Evolutionary conservation across 2,113 vertebrate species (phyloP), one percentile per base, ranked within the genome.

Genomic region (Albula glossodonta): DNA sequence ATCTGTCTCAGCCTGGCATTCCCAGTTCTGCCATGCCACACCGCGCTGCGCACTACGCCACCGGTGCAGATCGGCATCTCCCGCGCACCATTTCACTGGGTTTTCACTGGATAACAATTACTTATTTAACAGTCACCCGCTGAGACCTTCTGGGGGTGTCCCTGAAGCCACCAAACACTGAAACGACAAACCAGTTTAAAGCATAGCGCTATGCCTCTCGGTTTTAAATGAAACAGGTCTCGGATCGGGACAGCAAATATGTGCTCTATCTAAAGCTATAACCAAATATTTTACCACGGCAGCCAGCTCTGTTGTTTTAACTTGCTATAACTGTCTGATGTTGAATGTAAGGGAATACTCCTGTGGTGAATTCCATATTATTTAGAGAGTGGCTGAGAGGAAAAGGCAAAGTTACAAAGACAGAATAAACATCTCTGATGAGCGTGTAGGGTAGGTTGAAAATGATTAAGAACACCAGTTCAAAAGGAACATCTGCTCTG

Each of bases 61-160:
- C n/a, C 22, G 70, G n/a, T 22, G 6, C n/a, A 66, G 17, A 5
- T 60, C 57, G 57, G 3, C 17, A 13, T 11, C 31, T 13, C 11
- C 57, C 12, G 57, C 57, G 9, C 19, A 7, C 17, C 19, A 15
- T 19, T 66, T 66, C 3, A 7, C 60, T 1, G 31, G 22, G n/a
- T 8, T 25, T 74, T 22, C 4, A 22, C 70, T 25, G 70, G 6
- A 1, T 31, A 22, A 31, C 2, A n/a, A 74, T 74, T 19, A 74
- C n/a, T 74, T 74, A 74, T 85, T 85, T 79, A 80, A 60, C 51
- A 60, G 77, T 19, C 52, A 57, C 77, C 84, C 84, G 6, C 52
- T 48, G 52, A 12, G 83, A 19, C 12, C 51, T 57, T 51, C 51
- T 51, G 4, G 70, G 83, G 74, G 63, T 1, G 17, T 56, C 83